These are phyloP conservation scores for Oncorhynchus clarkii DNA, from an alignment of 2,113 vertebrate genomes.

Conservation along the genomic window DNA sequence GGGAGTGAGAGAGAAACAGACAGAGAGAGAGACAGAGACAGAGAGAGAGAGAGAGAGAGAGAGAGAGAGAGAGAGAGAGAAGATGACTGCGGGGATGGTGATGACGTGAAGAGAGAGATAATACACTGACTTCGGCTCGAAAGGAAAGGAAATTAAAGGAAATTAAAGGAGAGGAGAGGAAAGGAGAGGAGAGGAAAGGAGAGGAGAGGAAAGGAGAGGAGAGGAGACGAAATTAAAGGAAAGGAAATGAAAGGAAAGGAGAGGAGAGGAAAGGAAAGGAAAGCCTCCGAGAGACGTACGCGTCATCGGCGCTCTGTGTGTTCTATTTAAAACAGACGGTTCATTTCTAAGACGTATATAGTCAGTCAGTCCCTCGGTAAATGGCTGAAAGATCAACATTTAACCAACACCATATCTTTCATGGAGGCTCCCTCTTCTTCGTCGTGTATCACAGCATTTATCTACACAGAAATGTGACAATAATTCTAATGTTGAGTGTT, in stretches of 20 bases:
- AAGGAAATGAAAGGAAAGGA: too few species aligned
- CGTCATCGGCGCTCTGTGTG: constrained; percentile 46
- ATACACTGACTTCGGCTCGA: background rate
- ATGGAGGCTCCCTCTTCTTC: background rate
- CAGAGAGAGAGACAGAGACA: background rate
- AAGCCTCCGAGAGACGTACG: constrained; percentile 19
- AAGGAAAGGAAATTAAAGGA: too few species aligned
- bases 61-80: background rate
- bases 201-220: too few species aligned
- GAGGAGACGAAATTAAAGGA: too few species aligned
- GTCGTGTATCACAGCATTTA: background rate
- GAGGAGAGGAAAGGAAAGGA: background rate
- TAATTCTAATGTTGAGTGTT: too few species aligned
- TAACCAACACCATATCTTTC: background rate
- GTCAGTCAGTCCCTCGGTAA: background rate
- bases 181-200: too few species aligned
- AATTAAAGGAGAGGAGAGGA: too few species aligned
- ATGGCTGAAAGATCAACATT: background rate
- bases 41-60: constrained; percentile 13
- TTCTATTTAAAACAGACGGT: constrained; percentile 29
- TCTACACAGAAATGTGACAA: background rate
- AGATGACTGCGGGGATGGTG: too few species aligned
- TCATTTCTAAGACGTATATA: background rate
- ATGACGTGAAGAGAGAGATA: constrained; percentile 2
- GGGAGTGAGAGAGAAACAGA: background rate